Percentiles rank a stretch among this genome's conserved stretches.
These are phyloP conservation scores for Ptilonorhynchus violaceus DNA, from an alignment of 2,113 vertebrate genomes.

Conservation along the genomic window DNA sequence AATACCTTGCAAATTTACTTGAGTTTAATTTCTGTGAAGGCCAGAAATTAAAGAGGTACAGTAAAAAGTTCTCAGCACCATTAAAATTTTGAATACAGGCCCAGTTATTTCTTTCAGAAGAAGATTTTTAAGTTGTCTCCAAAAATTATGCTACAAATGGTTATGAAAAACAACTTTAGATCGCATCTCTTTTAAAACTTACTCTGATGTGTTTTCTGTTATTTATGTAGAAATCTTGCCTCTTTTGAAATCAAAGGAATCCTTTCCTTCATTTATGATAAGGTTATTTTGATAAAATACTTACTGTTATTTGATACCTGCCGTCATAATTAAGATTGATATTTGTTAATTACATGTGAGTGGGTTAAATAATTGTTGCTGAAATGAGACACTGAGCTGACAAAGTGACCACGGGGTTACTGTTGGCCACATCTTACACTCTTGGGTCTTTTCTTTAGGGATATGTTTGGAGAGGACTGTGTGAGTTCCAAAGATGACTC, in stretches of 20 bases:
- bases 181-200: neutral
- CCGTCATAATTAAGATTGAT: neutral
- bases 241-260: neutral
- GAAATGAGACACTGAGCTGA: neutral
- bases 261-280: neutral
- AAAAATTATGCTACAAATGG: neutral
- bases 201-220: neutral
- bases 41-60: neutral
- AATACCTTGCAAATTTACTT: neutral
- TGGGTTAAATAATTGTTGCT: neutral
- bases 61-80: neutral
- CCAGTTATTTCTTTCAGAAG: neutral
- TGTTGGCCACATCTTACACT: neutral
- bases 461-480: conserved; percentile 94
- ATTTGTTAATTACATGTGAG: neutral
- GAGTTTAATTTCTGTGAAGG: neutral
- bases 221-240: neutral
- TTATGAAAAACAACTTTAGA: neutral
- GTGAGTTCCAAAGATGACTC: conserved; percentile 80
- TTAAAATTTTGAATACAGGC: neutral
- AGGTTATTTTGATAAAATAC: neutral
- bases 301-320: neutral
- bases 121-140: neutral
- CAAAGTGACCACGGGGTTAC: neutral
- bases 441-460: conserved; percentile 63